Evolutionary conservation across 2,113 vertebrate species (phyloP), one percentile per base, ranked within the genome.

Genomic region (Porphyrio hochstetteri): DNA sequence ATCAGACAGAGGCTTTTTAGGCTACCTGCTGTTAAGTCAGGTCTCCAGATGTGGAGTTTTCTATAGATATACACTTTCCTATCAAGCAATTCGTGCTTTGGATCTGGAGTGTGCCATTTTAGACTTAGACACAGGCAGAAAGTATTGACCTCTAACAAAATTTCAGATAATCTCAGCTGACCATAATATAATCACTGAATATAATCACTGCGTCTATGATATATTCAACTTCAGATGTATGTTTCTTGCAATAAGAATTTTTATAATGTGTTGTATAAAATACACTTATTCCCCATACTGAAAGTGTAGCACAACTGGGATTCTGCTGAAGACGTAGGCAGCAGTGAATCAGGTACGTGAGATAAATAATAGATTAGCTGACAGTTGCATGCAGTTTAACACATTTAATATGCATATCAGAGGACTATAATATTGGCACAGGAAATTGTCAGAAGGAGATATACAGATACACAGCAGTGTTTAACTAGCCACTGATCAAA

Each of bases 321-420:
- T 93, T 91, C 80, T 94, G 72, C 25, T 68, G 60, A 64, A 89
- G 68, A 60, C 0, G 61, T 95, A 69, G 85, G 93, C 75, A 76
- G 55, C 31, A 24, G 40, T 82, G 24, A 79, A 91, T 89, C 88
- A 93, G 48, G 86, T 93, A 76, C 0, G 2, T 72, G 83, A 91
- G 77, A 79, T 56, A 84, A 96, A 71, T 89, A 83, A 91, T 83
- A 91, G 53, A 86, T 76, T 76, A 89, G 31, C 61, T 93, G 93
- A 93, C 57, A 92, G 80, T 63, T 86, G 28, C 20, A 60, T 35
- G 18, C 44, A 50, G n/a, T 76, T 93, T 87, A 94, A 69, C 77
- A 63, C 64, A 67, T 92, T 96, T 78, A 95, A 93, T 95, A 72
- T 91, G 86, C 44, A 35, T 94, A 90, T 86, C 88, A 79, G 44